Conservation (phyloP, 2,113 vertebrate species). For the Pollimyrus isidori region DNA sequence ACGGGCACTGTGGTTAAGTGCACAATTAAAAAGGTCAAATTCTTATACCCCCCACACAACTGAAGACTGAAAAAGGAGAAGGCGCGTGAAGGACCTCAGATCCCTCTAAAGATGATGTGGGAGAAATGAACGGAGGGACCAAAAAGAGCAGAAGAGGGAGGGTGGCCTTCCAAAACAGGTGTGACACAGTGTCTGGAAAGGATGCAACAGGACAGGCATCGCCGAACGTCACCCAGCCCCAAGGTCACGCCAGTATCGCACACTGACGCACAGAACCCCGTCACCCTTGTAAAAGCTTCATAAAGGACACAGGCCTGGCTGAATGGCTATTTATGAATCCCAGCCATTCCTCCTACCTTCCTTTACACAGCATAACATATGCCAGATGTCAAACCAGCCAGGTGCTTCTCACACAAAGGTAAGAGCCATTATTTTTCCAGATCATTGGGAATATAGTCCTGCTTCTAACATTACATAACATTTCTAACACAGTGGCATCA, state of each 20-base stretch:
- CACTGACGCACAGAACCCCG: background rate
- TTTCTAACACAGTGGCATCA: background rate
- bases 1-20: background rate
- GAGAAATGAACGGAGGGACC: background rate
- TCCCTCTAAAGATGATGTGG: background rate
- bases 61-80: background rate
- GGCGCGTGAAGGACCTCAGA: background rate
- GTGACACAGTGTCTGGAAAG: background rate
- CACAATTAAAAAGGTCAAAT: background rate
- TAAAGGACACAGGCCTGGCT: background rate
- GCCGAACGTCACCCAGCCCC: background rate
- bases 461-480: background rate
- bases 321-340: background rate
- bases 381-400: background rate
- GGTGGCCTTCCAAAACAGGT: background rate
- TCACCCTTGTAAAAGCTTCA: background rate
- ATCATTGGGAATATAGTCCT: background rate
- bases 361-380: background rate
- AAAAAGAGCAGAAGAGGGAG: background rate
- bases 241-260: background rate
- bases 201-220: background rate
- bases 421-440: background rate
- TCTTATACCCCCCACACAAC: background rate
- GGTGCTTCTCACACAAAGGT: background rate
- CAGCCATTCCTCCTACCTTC: background rate